phyloP scores from a whole-genome alignment of 2,113 vertebrate species.

The Pomatorhinus ruficollis region DNA sequence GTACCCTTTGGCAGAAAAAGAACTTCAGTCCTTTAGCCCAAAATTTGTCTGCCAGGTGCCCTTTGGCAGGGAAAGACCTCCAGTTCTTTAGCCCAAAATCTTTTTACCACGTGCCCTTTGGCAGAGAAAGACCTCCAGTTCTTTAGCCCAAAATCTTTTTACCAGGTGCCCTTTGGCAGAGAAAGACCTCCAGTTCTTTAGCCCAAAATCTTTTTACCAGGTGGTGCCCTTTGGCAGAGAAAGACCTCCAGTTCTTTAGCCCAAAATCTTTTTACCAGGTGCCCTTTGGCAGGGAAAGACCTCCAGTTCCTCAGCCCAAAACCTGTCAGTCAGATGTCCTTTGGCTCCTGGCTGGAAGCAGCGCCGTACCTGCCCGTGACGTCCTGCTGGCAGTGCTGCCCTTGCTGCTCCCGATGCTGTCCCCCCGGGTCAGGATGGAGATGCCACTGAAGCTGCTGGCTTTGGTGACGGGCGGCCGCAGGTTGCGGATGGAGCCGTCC shows the following conservation, averaged over 20 bases:
- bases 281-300: rapidly evolving
- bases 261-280: neutral
- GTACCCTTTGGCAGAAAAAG: neutral
- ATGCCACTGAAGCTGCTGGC: constrained; percentile 99
- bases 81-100: neutral
- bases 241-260: neutral
- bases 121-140: rapidly evolving
- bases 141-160: rapidly evolving
- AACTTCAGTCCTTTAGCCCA: rapidly evolving
- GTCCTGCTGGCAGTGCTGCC: constrained; percentile 84
- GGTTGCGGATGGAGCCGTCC: constrained; percentile 88
- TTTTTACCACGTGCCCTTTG: neutral
- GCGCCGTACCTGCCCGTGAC: constrained; percentile 82
- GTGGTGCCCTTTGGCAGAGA: rapidly evolving
- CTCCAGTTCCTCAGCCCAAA: neutral
- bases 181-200: rapidly evolving
- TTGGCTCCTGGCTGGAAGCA: too few species aligned
- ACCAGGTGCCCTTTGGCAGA: rapidly evolving
- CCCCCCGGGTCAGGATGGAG: constrained; percentile 95
- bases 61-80: neutral
- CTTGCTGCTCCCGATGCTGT: constrained; percentile 92
- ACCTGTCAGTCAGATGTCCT: neutral
- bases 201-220: rapidly evolving
- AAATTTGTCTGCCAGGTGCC: neutral
- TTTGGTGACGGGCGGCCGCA: constrained; percentile 94